Percentiles rank a stretch among this genome's conserved stretches.
phyloP scores from a whole-genome alignment of 2,888 invertebrate genomes.

The Oasisia sp. region DNA sequence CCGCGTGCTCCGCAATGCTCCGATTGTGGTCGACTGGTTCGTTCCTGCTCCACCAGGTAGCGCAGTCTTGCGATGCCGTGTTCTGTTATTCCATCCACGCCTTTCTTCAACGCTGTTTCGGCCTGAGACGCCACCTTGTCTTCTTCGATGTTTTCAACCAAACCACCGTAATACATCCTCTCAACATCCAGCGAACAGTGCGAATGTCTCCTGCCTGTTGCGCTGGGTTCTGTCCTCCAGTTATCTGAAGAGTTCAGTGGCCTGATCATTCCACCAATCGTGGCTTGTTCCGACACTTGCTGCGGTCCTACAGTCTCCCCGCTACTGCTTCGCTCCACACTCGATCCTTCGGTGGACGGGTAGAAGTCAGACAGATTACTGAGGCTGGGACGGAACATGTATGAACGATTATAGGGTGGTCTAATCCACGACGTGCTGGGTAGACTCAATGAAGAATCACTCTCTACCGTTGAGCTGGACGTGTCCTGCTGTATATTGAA shows the following conservation, averaged over 20 bases:
- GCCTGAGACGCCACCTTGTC: not conserved
- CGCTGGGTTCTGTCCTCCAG: not conserved
- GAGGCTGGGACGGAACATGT: conserved; percentile 10
- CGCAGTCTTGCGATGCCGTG: not conserved
- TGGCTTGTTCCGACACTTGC: not conserved
- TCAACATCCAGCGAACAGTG: not conserved
- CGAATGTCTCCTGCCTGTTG: not conserved
- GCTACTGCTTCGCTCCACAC: not conserved
- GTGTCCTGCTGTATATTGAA: not conserved
- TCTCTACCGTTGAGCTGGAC: not conserved
- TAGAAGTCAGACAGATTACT: not conserved
- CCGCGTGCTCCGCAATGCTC: not conserved
- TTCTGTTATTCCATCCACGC: not conserved
- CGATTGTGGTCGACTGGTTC: not conserved
- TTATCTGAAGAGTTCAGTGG: not conserved
- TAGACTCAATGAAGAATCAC: not conserved
- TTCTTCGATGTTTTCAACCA: not conserved
- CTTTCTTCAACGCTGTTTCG: not conserved
- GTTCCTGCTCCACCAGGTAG: not conserved
- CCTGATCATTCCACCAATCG: not conserved
- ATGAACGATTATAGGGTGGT: not conserved
- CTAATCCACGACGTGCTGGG: not conserved
- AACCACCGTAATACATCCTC: not conserved
- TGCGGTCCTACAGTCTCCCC: not conserved
- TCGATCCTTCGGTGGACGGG: not conserved